phyloP scores from a whole-genome alignment of 37 sponge, comb jelly and placozoan genomes.

The Crambe crambe region DNA sequence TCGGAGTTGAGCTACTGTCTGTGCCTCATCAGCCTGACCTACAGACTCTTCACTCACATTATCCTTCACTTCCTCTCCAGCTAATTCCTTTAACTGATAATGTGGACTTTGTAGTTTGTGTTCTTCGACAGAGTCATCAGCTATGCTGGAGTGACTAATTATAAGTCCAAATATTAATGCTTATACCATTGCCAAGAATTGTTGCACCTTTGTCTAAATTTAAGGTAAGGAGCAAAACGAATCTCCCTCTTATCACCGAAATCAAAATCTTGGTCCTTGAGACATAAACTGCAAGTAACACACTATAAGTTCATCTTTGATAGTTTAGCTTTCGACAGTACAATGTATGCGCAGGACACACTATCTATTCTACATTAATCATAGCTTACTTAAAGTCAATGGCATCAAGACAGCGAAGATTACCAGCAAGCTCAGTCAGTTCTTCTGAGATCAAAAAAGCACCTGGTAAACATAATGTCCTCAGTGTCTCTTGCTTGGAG shows the following conservation, averaged over 20 bases:
- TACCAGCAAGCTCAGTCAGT: slow-evolving; percentile 51
- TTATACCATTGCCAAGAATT: background rate
- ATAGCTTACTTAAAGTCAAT: slow-evolving; percentile 83
- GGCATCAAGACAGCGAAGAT: slow-evolving; percentile 68
- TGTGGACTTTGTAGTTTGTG: slow-evolving; percentile 12
- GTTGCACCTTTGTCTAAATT: slow-evolving; percentile 59
- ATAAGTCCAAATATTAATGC: background rate
- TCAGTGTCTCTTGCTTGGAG: slow-evolving; percentile 25
- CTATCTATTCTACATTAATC: too few species aligned
- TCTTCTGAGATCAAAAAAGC: slow-evolving; percentile 62
- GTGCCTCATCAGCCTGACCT: slow-evolving; percentile 13
- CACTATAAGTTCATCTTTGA: too few species aligned
- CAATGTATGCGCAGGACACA: too few species aligned
- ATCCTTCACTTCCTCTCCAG: background rate
- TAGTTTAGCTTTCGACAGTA: too few species aligned
- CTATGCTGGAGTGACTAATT: slow-evolving; percentile 24
- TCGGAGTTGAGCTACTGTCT: slow-evolving; percentile 16
- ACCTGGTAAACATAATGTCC: slow-evolving; percentile 47
- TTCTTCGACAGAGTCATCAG: slow-evolving; percentile 49
- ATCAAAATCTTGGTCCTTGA: slow-evolving; percentile 52
- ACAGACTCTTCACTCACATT: background rate
- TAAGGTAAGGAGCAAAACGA: slow-evolving; percentile 59
- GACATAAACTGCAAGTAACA: slow-evolving; percentile 47
- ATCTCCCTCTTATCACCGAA: slow-evolving; percentile 36
- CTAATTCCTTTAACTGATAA: background rate